A percentile compares a stretch with the other conserved stretches of the same genome.
phyloP scores from a whole-genome alignment of 2,888 invertebrate species.

The Phragmatobia fuliginosa region DNA sequence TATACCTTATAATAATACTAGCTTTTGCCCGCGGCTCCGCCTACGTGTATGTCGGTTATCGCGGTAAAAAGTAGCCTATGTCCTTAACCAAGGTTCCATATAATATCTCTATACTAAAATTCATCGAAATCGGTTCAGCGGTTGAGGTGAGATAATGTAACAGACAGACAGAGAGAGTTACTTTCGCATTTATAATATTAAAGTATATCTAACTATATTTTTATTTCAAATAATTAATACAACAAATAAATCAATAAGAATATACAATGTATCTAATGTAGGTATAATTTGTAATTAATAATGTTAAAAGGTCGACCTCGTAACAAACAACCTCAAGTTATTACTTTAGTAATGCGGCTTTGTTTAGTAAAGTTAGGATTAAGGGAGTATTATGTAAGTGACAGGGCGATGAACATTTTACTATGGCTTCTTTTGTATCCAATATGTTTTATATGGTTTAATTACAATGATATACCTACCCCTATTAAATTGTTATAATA shows the following conservation, averaged over 20 bases:
- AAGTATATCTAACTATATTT: no score
- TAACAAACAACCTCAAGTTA: conserved; percentile 36
- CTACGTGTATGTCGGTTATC: no score
- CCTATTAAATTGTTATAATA: no score
- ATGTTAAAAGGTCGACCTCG: conserved; percentile 23
- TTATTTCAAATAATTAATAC: background rate
- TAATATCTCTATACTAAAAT: no score
- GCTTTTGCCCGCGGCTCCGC: no score
- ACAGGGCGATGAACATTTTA: conserved; percentile 31
- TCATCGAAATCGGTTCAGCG: no score
- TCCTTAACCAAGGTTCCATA: no score
- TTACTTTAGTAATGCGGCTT: conserved; percentile 44
- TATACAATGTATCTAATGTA: background rate
- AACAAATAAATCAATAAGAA: background rate
- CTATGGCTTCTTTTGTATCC: background rate
- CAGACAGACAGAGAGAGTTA: no score
- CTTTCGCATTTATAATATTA: no score
- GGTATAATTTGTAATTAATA: conserved; percentile 17
- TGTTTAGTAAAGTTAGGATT: conserved; percentile 45
- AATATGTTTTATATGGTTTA: background rate
- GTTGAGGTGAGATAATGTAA: no score
- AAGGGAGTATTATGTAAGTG: conserved; percentile 36
- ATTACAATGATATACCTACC: background rate
- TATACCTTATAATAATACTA: no score
- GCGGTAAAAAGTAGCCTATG: no score